Evolutionary conservation across 1,140 invertebrate genomes (phyloP).

Genomic region (Heliconius hewitsoni): DNA sequence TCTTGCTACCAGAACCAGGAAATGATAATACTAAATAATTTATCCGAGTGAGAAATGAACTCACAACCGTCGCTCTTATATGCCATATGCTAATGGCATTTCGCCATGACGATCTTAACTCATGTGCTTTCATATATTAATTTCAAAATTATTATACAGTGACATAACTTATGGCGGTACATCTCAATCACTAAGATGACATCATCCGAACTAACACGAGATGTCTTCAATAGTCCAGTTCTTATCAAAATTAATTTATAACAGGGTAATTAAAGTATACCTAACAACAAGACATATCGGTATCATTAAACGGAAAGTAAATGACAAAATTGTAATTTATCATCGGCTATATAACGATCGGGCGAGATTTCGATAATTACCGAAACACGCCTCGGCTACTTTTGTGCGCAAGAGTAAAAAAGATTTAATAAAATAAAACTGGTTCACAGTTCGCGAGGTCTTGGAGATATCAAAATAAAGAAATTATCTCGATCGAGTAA

Average conservation of each 20-base stretch:
- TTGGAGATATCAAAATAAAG: constrained; percentile 59
- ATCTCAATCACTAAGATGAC: not conserved
- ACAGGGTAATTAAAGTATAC: constrained; percentile 29
- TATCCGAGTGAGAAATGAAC: no score
- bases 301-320: constrained; percentile 35
- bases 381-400: constrained; percentile 44
- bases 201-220: not conserved
- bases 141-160: not conserved
- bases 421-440: constrained; percentile 45
- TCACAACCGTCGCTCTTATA: no score
- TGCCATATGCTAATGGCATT: no score
- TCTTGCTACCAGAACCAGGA: no score
- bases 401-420: constrained; percentile 40
- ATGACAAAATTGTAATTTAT: constrained; percentile 46
- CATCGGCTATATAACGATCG: constrained; percentile 45
- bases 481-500: constrained; percentile 59
- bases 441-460: constrained; percentile 48
- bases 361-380: constrained; percentile 48
- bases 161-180: not conserved
- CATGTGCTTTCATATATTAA: not conserved
- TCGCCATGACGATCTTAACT: no score
- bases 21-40: no score
- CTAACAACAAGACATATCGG: constrained; percentile 32
- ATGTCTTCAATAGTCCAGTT: constrained; percentile 5
- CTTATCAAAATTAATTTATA: constrained; percentile 26